Conservation (phyloP, 2,888 invertebrate genomes). For the Mechanitis mazaeus region DNA sequence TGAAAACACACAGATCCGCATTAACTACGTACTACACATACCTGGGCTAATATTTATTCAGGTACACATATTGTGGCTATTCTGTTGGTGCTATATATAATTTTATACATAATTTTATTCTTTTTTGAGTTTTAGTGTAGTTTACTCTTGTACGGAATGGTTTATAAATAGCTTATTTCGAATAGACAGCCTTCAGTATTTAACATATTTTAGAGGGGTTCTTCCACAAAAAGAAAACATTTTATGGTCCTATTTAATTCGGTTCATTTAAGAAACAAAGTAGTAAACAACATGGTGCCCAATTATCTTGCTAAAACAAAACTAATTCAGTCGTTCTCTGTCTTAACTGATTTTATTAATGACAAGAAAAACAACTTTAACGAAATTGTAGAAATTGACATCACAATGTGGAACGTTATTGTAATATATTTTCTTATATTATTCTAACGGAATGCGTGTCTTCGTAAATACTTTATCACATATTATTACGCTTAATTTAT, state of each 20-base stretch:
- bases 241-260: neutral
- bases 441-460: conserved; percentile 20
- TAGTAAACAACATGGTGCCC: conserved; percentile 2
- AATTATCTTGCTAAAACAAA: conserved; percentile 7
- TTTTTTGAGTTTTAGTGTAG: too few species aligned
- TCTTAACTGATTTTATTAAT: conserved; percentile 14
- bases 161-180: too few species aligned
- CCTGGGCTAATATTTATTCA: conserved; percentile 47
- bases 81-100: conserved; percentile 28
- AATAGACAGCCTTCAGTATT: neutral
- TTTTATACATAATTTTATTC: conserved; percentile 8
- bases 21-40: conserved; percentile 35
- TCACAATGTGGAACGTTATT: conserved; percentile 11
- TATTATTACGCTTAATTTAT: conserved; percentile 26
- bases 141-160: too few species aligned
- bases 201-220: neutral
- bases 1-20: conserved; percentile 56
- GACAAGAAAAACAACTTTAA: conserved; percentile 15
- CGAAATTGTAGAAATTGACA: conserved; percentile 12
- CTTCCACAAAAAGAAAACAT: neutral
- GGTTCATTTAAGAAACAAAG: neutral
- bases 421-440: conserved; percentile 16
- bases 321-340: conserved; percentile 8
- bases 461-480: conserved; percentile 31
- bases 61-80: conserved; percentile 30